These are phyloP conservation scores for Drosophila gunungcola DNA, from an alignment of 1,140 invertebrate species.

Conservation along the genomic window DNA sequence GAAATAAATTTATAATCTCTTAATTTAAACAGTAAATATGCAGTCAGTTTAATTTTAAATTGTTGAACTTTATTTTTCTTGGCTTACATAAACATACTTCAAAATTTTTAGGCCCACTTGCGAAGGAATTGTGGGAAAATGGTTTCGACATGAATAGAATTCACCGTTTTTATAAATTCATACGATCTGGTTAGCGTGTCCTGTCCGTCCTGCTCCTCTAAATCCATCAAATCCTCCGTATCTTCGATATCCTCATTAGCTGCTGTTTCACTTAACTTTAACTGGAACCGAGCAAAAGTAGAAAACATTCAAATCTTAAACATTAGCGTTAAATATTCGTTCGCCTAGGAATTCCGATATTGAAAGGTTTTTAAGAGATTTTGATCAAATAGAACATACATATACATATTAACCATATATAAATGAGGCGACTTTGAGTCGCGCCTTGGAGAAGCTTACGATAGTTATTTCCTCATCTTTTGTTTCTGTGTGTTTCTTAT, in stretches of 20 bases:
- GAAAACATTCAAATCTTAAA: slow-evolving; percentile 66
- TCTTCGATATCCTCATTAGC: slow-evolving; percentile 23
- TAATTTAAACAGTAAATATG: background rate
- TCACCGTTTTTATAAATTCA: slow-evolving; percentile 55
- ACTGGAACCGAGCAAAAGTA: slow-evolving; percentile 54
- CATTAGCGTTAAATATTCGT: slow-evolving; percentile 67
- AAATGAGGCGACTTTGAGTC: slow-evolving; percentile 73
- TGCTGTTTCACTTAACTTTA: slow-evolving; percentile 40
- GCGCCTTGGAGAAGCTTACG: slow-evolving; percentile 62
- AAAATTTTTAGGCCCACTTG: slow-evolving; percentile 74
- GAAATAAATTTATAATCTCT: too few relatives aligned
- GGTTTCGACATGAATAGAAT: slow-evolving; percentile 66
- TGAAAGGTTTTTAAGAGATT: slow-evolving; percentile 67
- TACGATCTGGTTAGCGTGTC: slow-evolving; percentile 35
- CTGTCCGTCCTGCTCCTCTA: slow-evolving; percentile 15
- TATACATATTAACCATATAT: slow-evolving; percentile 61
- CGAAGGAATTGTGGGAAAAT: slow-evolving; percentile 71
- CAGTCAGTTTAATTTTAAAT: slow-evolving; percentile 54
- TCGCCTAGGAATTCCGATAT: slow-evolving; percentile 56
- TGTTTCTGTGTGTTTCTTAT: slow-evolving; percentile 32
- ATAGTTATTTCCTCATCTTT: slow-evolving; percentile 22
- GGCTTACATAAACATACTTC: slow-evolving; percentile 77
- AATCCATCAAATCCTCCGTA: slow-evolving; percentile 6
- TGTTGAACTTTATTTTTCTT: slow-evolving; percentile 80
- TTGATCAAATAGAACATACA: slow-evolving; percentile 72